These are phyloP conservation scores for Megaceryle alcyon DNA, from an alignment of 2,797 vertebrate genomes.

Conservation along the genomic window DNA sequence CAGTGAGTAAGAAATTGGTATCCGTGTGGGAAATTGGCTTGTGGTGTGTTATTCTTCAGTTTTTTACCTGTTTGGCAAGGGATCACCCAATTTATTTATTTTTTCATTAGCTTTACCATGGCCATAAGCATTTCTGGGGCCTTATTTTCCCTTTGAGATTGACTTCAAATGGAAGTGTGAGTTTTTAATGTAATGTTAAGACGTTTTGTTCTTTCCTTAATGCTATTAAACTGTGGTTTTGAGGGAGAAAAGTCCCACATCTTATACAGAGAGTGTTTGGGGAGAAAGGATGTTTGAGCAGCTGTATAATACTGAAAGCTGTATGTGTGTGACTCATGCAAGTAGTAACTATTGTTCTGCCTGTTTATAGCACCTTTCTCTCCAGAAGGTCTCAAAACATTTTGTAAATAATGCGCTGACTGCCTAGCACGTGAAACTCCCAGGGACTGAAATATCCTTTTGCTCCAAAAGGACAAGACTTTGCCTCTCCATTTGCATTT, in stretches of 20 bases:
- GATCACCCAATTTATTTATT: not conserved
- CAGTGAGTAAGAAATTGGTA: not conserved
- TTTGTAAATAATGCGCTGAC: conserved; percentile 12
- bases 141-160: not conserved
- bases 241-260: not conserved
- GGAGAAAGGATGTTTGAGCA: not conserved
- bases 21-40: not conserved
- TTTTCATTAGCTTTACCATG: not conserved
- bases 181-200: not conserved
- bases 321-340: not conserved
- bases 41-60: not conserved
- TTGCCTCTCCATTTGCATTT: not conserved
- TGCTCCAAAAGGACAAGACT: not conserved
- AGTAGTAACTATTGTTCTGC: not conserved
- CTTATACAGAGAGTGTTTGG: not conserved
- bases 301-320: not conserved
- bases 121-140: not conserved
- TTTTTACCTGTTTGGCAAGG: not conserved
- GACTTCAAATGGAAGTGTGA: not conserved
- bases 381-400: not conserved
- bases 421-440: not conserved
- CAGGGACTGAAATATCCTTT: not conserved
- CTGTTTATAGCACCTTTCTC: not conserved
- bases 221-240: not conserved
- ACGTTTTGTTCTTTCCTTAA: not conserved